These are phyloP conservation scores for Augiades crinisus DNA, from an alignment of 2,888 invertebrate species.

Conservation along the genomic window DNA sequence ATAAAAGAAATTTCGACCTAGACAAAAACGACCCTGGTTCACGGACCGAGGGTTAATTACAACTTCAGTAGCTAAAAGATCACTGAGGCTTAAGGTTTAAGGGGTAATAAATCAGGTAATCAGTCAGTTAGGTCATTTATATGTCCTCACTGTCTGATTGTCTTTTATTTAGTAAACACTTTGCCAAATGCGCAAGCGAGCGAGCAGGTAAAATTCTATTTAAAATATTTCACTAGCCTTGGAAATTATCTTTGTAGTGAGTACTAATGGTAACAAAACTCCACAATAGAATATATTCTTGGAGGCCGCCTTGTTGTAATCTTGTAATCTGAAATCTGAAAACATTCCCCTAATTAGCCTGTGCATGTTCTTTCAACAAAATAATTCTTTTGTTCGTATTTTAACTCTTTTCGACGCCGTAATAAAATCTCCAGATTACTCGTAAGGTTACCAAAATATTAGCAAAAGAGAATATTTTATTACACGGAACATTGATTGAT, in stretches of 20 bases:
- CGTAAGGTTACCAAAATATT: neutral
- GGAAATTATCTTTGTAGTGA: slow-evolving; percentile 3
- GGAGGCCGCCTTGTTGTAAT: slow-evolving; percentile 61
- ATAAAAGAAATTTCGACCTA: too few relatives aligned
- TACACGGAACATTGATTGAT: neutral
- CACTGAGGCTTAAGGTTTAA: too few relatives aligned
- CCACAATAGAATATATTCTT: slow-evolving; percentile 45
- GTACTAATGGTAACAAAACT: slow-evolving; percentile 54
- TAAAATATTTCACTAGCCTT: slow-evolving; percentile 11
- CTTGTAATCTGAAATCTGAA: slow-evolving; percentile 79
- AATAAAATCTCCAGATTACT: neutral
- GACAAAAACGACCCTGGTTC: too few relatives aligned
- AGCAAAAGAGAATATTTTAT: neutral
- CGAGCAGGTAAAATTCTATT: neutral
- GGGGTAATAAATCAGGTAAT: too few relatives aligned
- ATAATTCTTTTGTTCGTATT: slow-evolving; percentile 2
- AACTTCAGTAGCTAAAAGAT: too few relatives aligned
- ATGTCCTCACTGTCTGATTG: too few relatives aligned
- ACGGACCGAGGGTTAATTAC: too few relatives aligned
- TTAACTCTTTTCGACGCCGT: neutral
- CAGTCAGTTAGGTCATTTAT: too few relatives aligned
- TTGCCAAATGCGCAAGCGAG: too few relatives aligned
- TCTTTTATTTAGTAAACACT: too few relatives aligned
- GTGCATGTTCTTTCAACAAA: slow-evolving; percentile 9
- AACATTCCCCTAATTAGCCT: slow-evolving; percentile 37